Evolutionary conservation across 35 echinoderm and acorn worm species (phyloP), one percentile per base, ranked within the genome.

Genomic region (Ophiothrix spiculata): DNA sequence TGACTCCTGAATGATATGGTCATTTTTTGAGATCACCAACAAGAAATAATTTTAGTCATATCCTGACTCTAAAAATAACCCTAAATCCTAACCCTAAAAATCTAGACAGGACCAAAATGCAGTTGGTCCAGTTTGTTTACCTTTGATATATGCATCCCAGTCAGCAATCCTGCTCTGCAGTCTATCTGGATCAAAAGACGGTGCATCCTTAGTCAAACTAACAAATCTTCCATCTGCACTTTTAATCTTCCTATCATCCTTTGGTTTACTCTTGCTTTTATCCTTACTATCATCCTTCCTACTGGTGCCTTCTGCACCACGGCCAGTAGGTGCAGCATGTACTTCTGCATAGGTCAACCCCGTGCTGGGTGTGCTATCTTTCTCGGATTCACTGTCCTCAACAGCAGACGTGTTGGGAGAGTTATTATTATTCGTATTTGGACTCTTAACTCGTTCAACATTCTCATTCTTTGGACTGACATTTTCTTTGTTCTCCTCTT

Each of bases 141-240:
- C 88, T 90, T 84, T 38, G 32, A 90, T 54, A 40, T 90, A 90
- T 16, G 40, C 36, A 41, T 90, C 81, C 88, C 88, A 90, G n/a
- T 83, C 81, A 33, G 32, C 74, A 28, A 90, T 39, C 64, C 78
- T 90, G 73, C 35, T 90, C 74, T 90, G 32, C 0, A 90, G 34
- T 60, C 69, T 60, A 36, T 84, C 81, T 21, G 81, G 32, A 64
- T 60, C 34, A 32, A 25, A 37, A 25, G n/a, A n/a, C n/a, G n/a
- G n/a, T 37, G n/a, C 31, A 11, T 37, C 36, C 17, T 0, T 1
- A 29, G 36, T 40, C n/a, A 28, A 39, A 16, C 73, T n/a, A 4
- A 33, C 29, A 10, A 75, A 21, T 75, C 73, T 75, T 33, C 35
- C 73, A 2, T 31, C n/a, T 75, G 73, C 73, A n/a, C 35, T 33